Evolutionary conservation across 2,888 invertebrate species (phyloP), one percentile per base, ranked within the genome.

Genomic region (Hirtodrosophila confusa): DNA sequence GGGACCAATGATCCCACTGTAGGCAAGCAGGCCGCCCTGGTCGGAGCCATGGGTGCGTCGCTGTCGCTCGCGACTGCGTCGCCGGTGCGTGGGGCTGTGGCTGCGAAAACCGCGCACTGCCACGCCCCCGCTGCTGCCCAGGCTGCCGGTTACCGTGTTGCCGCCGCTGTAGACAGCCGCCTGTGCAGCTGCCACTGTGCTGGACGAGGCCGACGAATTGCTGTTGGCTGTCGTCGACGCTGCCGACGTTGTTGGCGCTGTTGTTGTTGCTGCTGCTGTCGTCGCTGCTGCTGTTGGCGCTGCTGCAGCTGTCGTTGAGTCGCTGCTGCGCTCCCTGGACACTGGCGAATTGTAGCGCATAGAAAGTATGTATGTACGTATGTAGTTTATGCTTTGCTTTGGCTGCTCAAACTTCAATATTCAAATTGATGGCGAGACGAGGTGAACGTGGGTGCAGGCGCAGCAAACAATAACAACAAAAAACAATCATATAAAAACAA

Each of bases 61-160:
- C 73, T 89, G 90, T 12, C 91, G 88, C 49, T 92, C 92, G 8
- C 92, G 89, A 76, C 92, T 92, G 49, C 90, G 88, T 24, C 91
- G 88, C 10, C 90, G 84, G 76, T 89, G 89, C 58, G 92, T 91
- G 67, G 91, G 92, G 74, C 91, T 92, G 78, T 92, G 92, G 83
- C 91, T 92, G 66, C 91, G 91, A 80, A 91, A 92, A 51, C 91
- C 89, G 37, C 91, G 84, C 47, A 88, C 84, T 45, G 64, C 82
- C 88, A 88, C 80, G 73, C 73, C 73, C 75, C 90, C 89, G 67
- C 86, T 90, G 65, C 85, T 77, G 56, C 85, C 69, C 12, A 83
- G 69, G 69, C 87, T 83, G 62, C 88, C 79, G 80, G 88, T 88
- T 73, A 80, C 88, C 88, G 82, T 86, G 85, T 88, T 88, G 88